phyloP scores from a whole-genome alignment of 2,113 vertebrate species.

The Nycticryphes semicollaris region DNA sequence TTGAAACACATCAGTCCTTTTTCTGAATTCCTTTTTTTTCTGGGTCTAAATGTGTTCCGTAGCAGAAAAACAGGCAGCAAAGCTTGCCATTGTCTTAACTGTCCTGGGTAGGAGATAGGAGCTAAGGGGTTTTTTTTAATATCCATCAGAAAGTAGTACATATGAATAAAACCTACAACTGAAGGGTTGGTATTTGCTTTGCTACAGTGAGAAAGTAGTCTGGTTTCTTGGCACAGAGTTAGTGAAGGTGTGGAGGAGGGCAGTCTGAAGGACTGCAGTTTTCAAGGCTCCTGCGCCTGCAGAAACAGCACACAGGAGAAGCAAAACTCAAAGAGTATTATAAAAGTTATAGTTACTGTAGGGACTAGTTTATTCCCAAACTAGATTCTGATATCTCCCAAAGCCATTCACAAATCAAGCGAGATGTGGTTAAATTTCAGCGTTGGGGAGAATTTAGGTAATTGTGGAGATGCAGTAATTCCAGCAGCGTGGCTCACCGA shows the following conservation, averaged over 20 bases:
- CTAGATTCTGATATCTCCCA: background rate
- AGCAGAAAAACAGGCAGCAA: background rate
- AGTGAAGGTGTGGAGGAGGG: background rate
- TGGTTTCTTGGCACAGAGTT: background rate
- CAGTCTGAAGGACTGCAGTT: background rate
- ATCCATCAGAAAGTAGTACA: background rate
- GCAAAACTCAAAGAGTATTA: background rate
- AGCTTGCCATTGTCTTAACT: background rate
- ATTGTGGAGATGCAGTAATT: background rate
- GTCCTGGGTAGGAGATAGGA: background rate
- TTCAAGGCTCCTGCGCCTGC: background rate
- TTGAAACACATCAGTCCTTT: background rate
- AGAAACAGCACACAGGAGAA: background rate
- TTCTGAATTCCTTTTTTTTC: background rate
- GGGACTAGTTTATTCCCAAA: background rate
- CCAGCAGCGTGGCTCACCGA: rapidly evolving
- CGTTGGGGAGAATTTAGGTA: background rate
- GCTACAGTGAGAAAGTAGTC: background rate
- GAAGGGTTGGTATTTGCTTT: background rate
- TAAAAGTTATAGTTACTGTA: background rate
- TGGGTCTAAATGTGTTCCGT: background rate
- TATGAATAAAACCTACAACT: background rate
- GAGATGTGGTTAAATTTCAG: background rate
- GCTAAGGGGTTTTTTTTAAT: background rate
- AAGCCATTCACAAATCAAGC: background rate